Evolutionary conservation across 2,113 vertebrate species (phyloP).

Genomic region (Lasiurus borealis): DNA sequence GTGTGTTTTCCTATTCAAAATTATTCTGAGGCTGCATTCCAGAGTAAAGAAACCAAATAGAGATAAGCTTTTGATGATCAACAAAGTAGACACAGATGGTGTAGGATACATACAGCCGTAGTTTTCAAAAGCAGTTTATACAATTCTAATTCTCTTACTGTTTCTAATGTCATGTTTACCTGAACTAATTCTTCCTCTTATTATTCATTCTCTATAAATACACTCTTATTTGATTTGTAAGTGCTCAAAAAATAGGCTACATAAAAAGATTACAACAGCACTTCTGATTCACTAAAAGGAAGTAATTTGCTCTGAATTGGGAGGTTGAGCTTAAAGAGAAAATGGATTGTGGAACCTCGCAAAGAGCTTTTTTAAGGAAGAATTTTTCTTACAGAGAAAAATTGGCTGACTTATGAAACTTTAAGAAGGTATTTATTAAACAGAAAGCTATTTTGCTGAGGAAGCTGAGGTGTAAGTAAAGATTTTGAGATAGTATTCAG

Average conservation of each 20-base stretch:
- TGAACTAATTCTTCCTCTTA: constrained; percentile 74
- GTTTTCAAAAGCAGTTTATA: constrained; percentile 74
- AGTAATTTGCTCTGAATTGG: constrained; percentile 59
- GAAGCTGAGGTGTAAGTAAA: not conserved
- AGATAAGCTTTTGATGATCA: constrained; percentile 74
- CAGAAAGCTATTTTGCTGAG: not conserved
- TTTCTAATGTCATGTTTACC: constrained; percentile 82
- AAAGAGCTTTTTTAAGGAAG: constrained; percentile 40
- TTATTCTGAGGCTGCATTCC: constrained; percentile 65
- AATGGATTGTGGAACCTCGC: constrained; percentile 13
- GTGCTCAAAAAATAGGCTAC: constrained; percentile 51
- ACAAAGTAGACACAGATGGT: constrained; percentile 57
- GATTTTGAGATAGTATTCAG: constrained; percentile 11
- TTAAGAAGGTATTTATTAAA: constrained; percentile 51
- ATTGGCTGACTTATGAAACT: constrained; percentile 26
- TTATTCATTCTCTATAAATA: constrained; percentile 74
- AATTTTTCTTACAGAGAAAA: constrained; percentile 43
- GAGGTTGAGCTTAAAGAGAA: constrained; percentile 48
- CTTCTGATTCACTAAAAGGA: constrained; percentile 69
- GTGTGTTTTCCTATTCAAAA: constrained; percentile 77
- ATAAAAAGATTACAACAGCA: constrained; percentile 59
- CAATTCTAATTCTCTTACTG: constrained; percentile 67
- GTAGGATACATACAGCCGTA: constrained; percentile 60
- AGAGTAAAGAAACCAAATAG: constrained; percentile 67
- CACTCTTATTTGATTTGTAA: constrained; percentile 68